phyloP scores from a whole-genome alignment of 2,888 invertebrate genomes.

The Neoascia interrupta region DNA sequence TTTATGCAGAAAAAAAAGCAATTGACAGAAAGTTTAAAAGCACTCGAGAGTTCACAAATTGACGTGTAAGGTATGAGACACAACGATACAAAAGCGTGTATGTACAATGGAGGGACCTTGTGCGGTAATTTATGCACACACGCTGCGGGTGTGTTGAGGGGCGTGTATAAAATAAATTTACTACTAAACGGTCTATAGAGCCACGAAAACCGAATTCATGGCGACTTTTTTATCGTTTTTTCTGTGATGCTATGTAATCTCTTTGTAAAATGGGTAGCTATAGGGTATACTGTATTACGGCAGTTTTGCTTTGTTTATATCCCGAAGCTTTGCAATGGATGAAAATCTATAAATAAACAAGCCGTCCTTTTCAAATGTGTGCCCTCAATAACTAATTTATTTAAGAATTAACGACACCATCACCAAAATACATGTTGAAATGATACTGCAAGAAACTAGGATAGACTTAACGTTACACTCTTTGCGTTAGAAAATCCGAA shows the following conservation, averaged over 20 bases:
- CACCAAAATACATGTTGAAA: too few species aligned
- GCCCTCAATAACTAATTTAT: constrained; percentile 19
- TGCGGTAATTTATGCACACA: constrained; percentile 59
- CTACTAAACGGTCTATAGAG: constrained; percentile 29
- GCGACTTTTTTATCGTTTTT: constrained; percentile 6
- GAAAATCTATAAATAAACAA: constrained; percentile 17
- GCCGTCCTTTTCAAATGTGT: background rate
- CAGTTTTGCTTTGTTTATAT: background rate
- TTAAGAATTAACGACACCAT: constrained; percentile 29
- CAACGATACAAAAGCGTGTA: constrained; percentile 37
- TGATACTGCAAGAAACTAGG: too few species aligned
- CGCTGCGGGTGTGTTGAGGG: constrained; percentile 48
- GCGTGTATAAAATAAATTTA: constrained; percentile 45
- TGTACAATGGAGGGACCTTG: constrained; percentile 50
- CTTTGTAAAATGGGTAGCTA: too few species aligned
- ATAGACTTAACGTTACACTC: too few species aligned
- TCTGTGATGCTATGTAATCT: background rate
- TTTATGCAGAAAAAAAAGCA: constrained; percentile 5
- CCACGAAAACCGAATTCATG: constrained; percentile 17
- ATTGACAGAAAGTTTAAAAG: constrained; percentile 31
- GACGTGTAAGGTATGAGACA: constrained; percentile 57
- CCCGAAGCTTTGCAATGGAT: background rate
- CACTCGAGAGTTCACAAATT: constrained; percentile 62
- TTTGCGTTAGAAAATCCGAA: constrained; percentile 40
- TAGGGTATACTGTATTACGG: background rate